phyloP scores from a whole-genome alignment of 2,797 vertebrate genomes.

The Vespertilio murinus region DNA sequence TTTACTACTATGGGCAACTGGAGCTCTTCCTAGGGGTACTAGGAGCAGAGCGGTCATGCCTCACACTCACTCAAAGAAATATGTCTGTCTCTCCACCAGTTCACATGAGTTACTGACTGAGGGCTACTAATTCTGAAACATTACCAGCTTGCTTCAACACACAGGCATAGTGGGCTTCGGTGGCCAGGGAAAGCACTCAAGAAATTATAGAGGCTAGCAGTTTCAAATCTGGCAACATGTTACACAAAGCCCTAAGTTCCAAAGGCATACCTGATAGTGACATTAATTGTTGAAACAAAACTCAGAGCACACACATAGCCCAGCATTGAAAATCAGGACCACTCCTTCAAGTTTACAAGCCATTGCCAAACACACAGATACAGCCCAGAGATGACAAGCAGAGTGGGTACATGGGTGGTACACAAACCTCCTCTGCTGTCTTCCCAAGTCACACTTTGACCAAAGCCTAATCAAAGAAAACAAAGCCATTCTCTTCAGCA shows the following conservation, averaged over 20 bases:
- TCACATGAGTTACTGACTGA: not conserved
- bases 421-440: not conserved
- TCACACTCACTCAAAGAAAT: rapidly evolving
- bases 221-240: not conserved
- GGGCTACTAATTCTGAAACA: not conserved
- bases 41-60: no score
- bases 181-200: not conserved
- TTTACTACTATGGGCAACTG: not conserved
- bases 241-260: not conserved
- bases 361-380: not conserved
- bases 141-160: not conserved
- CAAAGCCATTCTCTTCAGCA: not conserved
- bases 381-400: not conserved
- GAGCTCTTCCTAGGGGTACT: not conserved
- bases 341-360: not conserved
- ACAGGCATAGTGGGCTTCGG: not conserved
- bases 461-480: not conserved
- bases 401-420: rapidly evolving
- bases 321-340: not conserved
- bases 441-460: not conserved
- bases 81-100: not conserved
- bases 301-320: not conserved
- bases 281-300: not conserved
- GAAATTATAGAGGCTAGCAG: not conserved
- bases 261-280: not conserved